These are phyloP conservation scores for silkworm (Bombyx mori) DNA, from an alignment of 1,140 invertebrate species.

Conservation along the genomic window DNA sequence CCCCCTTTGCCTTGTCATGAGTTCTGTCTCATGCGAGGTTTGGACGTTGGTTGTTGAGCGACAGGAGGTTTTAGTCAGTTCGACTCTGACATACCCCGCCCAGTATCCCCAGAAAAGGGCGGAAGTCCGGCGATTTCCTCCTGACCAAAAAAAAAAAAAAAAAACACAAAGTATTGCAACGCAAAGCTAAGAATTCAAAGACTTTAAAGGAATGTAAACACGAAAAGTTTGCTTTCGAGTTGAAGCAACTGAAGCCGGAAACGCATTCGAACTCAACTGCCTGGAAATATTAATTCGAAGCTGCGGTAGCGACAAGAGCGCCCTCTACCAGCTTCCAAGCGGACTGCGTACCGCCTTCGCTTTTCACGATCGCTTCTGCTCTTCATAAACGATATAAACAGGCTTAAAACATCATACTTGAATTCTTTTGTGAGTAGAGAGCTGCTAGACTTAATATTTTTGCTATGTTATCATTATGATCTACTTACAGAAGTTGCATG, in stretches of 20 bases:
- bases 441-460: no score
- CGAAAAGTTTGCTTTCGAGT: slow-evolving; percentile 66
- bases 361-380: slow-evolving; percentile 46
- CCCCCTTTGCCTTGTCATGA: no score
- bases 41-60: no score
- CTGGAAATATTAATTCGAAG: slow-evolving; percentile 65
- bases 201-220: slow-evolving; percentile 66
- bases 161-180: slow-evolving; percentile 49
- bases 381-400: slow-evolving; percentile 41
- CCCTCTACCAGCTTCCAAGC: slow-evolving; percentile 21
- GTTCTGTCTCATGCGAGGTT: no score
- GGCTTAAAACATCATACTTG: slow-evolving; percentile 30
- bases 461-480: no score
- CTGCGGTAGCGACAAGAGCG: slow-evolving; percentile 39
- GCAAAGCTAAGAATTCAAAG: slow-evolving; percentile 58
- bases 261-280: slow-evolving; percentile 62
- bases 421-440: slow-evolving; percentile 14
- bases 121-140: no score
- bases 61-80: no score
- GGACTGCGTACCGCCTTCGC: slow-evolving; percentile 29
- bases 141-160: no score
- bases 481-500: no score
- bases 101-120: no score
- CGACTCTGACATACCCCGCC: no score
- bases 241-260: slow-evolving; percentile 58